phyloP scores from a whole-genome alignment of 2,113 vertebrate species.

The Centropus bengalensis region DNA sequence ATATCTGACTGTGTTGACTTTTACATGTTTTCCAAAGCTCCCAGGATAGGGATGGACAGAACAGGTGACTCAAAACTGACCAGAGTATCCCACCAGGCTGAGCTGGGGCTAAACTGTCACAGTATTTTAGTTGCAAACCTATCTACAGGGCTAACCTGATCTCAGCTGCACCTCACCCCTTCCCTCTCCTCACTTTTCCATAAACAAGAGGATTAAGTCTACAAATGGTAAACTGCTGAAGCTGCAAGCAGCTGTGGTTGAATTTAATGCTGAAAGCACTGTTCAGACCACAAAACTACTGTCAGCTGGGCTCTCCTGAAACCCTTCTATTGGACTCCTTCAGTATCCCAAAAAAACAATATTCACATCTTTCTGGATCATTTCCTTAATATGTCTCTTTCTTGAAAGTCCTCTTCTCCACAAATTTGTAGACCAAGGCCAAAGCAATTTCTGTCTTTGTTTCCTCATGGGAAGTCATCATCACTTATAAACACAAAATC shows the following conservation, averaged over 20 bases:
- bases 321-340: background rate
- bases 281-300: background rate
- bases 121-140: background rate
- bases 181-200: background rate
- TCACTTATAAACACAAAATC: background rate
- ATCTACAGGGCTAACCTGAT: background rate
- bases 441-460: background rate
- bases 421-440: background rate
- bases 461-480: background rate
- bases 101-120: background rate
- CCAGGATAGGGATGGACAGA: no score
- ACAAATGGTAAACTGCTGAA: background rate
- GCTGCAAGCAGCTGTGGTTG: background rate
- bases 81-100: no score
- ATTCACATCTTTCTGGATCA: background rate
- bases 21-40: no score
- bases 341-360: background rate
- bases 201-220: background rate
- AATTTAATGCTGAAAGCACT: background rate
- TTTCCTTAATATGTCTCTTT: background rate
- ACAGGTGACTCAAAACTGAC: no score
- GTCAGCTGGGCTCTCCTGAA: background rate
- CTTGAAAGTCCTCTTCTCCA: background rate
- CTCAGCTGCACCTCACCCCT: background rate
- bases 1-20: no score